Percentiles rank a stretch among this genome's conserved stretches.
Conservation (phyloP, 2,797 vertebrate species). For the Acanthurus tractus region DNA sequence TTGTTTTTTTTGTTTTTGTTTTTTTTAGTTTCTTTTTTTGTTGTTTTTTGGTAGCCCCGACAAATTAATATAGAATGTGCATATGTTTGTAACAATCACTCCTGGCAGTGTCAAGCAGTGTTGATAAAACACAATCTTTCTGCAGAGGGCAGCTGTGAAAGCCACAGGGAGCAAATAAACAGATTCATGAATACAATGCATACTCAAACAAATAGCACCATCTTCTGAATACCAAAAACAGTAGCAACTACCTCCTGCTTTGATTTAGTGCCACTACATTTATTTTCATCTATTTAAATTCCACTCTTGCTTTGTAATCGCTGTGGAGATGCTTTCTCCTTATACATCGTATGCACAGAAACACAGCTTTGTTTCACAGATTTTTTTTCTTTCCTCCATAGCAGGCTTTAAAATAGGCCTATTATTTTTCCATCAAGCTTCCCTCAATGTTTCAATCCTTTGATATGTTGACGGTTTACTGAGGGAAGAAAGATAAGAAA, state of each 20-base stretch:
- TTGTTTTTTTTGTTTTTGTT: neutral
- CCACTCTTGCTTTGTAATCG: conserved; percentile 63
- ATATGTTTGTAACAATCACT: conserved; percentile 67
- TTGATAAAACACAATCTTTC: conserved; percentile 78
- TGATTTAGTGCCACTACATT: conserved; percentile 72
- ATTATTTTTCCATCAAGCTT: conserved; percentile 50
- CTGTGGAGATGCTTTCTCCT: conserved; percentile 31
- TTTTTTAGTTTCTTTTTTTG: neutral
- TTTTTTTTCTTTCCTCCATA: conserved; percentile 1
- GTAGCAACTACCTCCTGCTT: conserved; percentile 67
- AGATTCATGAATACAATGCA: conserved; percentile 82
- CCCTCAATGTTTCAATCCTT: conserved; percentile 56
- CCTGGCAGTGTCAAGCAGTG: conserved; percentile 63
- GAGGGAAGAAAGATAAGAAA: conserved; percentile 68
- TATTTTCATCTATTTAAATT: conserved; percentile 73
- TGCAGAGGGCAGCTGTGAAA: conserved; percentile 77
- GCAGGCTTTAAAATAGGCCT: neutral
- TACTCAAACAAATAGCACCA: conserved; percentile 87
- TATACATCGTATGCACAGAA: conserved; percentile 34
- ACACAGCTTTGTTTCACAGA: conserved; percentile 46
- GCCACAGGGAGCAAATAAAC: conserved; percentile 81
- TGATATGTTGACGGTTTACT: conserved; percentile 77
- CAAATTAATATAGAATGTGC: conserved; percentile 69
- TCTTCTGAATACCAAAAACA: conserved; percentile 86
- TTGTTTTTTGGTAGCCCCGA: conserved; percentile 9